Base-by-base conservation (phyloP, 2,888 invertebrate genomes). In the Dysmachus trigonus region DNA sequence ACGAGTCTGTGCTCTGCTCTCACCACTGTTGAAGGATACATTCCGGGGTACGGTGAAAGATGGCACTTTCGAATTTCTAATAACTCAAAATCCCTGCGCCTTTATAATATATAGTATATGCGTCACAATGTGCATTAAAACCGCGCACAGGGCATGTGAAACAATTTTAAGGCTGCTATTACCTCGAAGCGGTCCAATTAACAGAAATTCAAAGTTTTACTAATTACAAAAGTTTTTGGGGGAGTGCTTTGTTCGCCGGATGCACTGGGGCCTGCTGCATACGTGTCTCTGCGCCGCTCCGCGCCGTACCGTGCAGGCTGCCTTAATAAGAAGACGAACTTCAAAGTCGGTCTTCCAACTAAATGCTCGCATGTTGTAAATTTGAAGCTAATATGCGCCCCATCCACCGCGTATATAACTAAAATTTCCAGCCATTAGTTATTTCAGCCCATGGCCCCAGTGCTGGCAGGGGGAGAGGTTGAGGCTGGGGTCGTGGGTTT, bases 181-280 rank as follows among this genome's bases (percentile, higher is more conserved):
- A 87, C 85, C 85, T 87, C 79, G 81, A 85, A 86, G 86, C 87
- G 86, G 87, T 87, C 86, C 87, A 87, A 87, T 87, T 87, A 87
- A 87, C 86, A 87, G 86, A 87, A 87, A 87, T 87, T 87, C 86
- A 76, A 87, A 86, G 82, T 87, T 87, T 87, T 87, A 87, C 86
- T 87, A 87, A 87, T 87, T 87, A 87, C 86, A 87, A 87, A 87
- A 87, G 85, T 87, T 87, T 87, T 84, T 31, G 51, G 18, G 18
- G 35, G 27, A 51, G 73, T 51, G 72, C 83, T 72, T 83, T 85
- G 74, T 84, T 85, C 74, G n/a, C 30, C n/a, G 41, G 73, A 85
- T 85, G 72, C 72, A 83, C 72, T 30, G 38, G 27, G 30, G 82
- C 84, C 53, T 72, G 86, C 53, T 72, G 86, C 86, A 82, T 83